Conservation (phyloP, 2,888 invertebrate genomes). For the Sympetrum striolatum region DNA sequence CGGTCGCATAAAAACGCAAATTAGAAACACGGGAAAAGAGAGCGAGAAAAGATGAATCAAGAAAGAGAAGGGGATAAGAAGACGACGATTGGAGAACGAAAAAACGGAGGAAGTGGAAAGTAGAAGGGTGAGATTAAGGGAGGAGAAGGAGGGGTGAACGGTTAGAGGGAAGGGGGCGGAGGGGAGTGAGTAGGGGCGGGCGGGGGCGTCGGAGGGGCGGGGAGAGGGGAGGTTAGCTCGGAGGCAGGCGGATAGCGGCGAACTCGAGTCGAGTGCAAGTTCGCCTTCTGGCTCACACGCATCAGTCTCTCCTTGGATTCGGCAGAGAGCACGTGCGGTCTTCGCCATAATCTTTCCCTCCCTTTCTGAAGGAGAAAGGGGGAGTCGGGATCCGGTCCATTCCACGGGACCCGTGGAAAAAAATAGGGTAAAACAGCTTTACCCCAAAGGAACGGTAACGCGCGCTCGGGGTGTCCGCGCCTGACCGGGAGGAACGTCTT, state of each 20-base stretch:
- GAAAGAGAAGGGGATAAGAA: too few relatives aligned
- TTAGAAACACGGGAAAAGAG: not conserved
- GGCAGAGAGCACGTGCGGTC: slow-evolving; percentile 10
- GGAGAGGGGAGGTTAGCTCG: not conserved
- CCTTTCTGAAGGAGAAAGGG: not conserved
- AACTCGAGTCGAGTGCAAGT: slow-evolving; percentile 2
- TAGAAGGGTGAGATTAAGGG: too few relatives aligned
- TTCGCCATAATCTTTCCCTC: not conserved
- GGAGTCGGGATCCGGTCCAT: not conserved
- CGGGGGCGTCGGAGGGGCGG: not conserved
- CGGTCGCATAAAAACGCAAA: too few relatives aligned
- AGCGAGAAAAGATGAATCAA: too few relatives aligned
- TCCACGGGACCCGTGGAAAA: not conserved
- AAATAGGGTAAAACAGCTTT: not conserved
- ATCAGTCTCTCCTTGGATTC: not conserved
- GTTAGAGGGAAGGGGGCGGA: not conserved
- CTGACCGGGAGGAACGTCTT: not conserved
- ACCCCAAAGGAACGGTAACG: not conserved
- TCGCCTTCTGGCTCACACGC: slow-evolving; percentile 9
- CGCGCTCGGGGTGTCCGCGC: not conserved
- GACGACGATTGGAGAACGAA: too few relatives aligned
- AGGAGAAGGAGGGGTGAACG: not conserved
- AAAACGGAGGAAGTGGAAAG: too few relatives aligned
- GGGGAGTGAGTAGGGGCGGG: not conserved
- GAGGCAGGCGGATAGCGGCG: slow-evolving; percentile 4